A percentile compares a stretch with the other conserved stretches of the same genome.
Evolutionary conservation across 2,888 invertebrate species (phyloP).

Genomic region (Strigamia transsilvanica): DNA sequence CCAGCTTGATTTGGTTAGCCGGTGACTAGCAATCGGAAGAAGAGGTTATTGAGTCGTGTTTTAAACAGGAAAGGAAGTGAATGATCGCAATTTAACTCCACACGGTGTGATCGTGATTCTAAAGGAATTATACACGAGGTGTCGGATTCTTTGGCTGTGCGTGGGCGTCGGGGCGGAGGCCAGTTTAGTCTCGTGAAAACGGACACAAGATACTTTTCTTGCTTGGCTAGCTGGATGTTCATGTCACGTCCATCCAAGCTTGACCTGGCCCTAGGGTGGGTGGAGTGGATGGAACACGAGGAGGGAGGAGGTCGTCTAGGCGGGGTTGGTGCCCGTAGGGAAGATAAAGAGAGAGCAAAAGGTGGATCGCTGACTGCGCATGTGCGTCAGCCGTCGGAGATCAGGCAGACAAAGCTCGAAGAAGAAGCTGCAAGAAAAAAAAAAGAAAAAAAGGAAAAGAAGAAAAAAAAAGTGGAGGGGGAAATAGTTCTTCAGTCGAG

Average conservation of each 20-base stretch:
- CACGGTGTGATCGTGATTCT: background rate
- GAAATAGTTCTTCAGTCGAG: background rate
- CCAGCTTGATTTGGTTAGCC: too few relatives aligned
- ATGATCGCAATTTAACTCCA: background rate
- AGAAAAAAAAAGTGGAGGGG: background rate
- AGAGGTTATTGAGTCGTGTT: too few relatives aligned
- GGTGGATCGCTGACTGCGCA: slow-evolving; percentile 20
- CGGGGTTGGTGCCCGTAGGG: too few relatives aligned
- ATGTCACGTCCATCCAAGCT: slow-evolving; percentile 20
- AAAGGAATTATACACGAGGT: background rate
- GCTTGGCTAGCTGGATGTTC: slow-evolving; percentile 20
- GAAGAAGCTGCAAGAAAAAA: too few relatives aligned
- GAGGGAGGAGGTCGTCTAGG: background rate
- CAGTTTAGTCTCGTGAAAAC: slow-evolving; percentile 20
- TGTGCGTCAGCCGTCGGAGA: slow-evolving; percentile 20
- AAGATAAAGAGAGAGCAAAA: background rate
- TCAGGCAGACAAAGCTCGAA: background rate
- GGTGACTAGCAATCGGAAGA: too few relatives aligned
- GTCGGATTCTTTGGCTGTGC: background rate
- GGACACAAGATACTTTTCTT: slow-evolving; percentile 14
- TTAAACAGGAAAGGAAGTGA: too few relatives aligned
- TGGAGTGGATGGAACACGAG: background rate
- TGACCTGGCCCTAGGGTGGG: background rate
- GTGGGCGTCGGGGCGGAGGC: slow-evolving; percentile 20
- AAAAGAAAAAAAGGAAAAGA: too few relatives aligned